phyloP scores from a whole-genome alignment of 2,797 vertebrate species.

The Sebastes iracundus region DNA sequence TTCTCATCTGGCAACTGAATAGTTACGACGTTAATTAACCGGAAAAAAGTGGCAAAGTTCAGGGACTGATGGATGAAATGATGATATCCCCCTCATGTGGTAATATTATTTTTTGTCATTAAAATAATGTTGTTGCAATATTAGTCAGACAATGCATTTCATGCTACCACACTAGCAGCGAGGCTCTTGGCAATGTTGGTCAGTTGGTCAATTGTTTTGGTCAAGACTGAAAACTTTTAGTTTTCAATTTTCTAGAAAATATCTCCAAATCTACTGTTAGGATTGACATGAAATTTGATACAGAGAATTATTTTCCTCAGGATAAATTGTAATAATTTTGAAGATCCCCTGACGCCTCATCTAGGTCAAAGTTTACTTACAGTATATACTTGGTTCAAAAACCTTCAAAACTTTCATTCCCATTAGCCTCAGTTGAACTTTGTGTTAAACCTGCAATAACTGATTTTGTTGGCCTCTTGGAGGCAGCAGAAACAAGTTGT shows the following conservation, averaged over 20 bases:
- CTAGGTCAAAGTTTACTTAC: neutral
- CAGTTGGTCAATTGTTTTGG: too few relatives aligned
- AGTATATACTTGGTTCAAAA: too few relatives aligned
- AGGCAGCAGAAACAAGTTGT: neutral
- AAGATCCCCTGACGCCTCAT: neutral
- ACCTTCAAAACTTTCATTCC: neutral
- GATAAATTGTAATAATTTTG: neutral
- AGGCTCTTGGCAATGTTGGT: too few relatives aligned
- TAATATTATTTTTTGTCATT: slow-evolving; percentile 32
- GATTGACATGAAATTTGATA: neutral
- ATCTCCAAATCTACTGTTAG: too few relatives aligned
- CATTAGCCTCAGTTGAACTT: neutral
- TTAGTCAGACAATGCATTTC: neutral
- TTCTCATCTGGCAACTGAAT: neutral
- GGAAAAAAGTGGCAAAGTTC: slow-evolving; percentile 1
- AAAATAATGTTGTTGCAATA: slow-evolving; percentile 17
- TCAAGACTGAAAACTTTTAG: too few relatives aligned
- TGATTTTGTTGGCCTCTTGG: neutral
- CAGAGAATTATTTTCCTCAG: neutral
- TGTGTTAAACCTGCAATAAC: neutral
- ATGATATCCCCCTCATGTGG: slow-evolving; percentile 35
- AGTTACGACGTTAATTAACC: slow-evolving; percentile 18
- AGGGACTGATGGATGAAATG: neutral
- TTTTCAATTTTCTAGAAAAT: neutral
- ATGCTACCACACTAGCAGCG: too few relatives aligned